These are phyloP conservation scores for Venustoraphidia nigricollis DNA, from an alignment of 2,888 invertebrate genomes.

Conservation along the genomic window DNA sequence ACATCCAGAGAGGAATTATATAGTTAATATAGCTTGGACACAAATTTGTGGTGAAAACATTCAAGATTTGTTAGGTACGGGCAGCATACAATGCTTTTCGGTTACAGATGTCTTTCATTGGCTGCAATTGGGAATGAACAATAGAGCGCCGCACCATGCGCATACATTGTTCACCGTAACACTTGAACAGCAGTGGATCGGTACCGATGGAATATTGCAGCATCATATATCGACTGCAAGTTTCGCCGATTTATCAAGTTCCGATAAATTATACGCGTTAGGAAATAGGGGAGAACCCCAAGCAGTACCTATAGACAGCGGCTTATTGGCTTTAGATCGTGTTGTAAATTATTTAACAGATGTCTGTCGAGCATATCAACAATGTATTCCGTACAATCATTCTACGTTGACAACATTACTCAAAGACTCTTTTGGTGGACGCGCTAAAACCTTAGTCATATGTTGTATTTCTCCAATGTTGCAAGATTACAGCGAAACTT, in stretches of 20 bases:
- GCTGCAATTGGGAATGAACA: slow-evolving; percentile 46
- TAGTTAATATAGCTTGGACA: slow-evolving; percentile 55
- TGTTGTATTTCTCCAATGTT: slow-evolving; percentile 57
- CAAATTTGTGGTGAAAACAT: slow-evolving; percentile 54
- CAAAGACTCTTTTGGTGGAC: slow-evolving; percentile 60
- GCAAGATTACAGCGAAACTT: slow-evolving; percentile 49
- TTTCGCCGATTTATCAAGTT: slow-evolving; percentile 52
- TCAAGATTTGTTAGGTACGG: slow-evolving; percentile 34
- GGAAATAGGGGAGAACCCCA: slow-evolving; percentile 30
- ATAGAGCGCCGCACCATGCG: slow-evolving; percentile 37
- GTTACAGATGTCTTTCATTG: slow-evolving; percentile 57
- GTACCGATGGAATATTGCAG: slow-evolving; percentile 47
- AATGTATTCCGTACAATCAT: slow-evolving; percentile 36
- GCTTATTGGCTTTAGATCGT: slow-evolving; percentile 48
- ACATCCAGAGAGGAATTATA: slow-evolving; percentile 46
- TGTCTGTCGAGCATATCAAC: slow-evolving; percentile 17
- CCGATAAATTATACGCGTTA: slow-evolving; percentile 31
- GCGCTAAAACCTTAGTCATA: slow-evolving; percentile 56
- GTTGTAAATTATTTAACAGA: slow-evolving; percentile 44
- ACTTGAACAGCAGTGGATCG: slow-evolving; percentile 58
- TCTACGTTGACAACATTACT: slow-evolving; percentile 52
- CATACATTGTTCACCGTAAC: slow-evolving; percentile 59
- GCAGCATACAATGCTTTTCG: slow-evolving; percentile 38
- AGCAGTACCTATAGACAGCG: slow-evolving; percentile 39
- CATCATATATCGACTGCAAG: slow-evolving; percentile 58